These are phyloP conservation scores for Exocentrus adspersus DNA, from an alignment of 2,888 invertebrate genomes.

Conservation along the genomic window DNA sequence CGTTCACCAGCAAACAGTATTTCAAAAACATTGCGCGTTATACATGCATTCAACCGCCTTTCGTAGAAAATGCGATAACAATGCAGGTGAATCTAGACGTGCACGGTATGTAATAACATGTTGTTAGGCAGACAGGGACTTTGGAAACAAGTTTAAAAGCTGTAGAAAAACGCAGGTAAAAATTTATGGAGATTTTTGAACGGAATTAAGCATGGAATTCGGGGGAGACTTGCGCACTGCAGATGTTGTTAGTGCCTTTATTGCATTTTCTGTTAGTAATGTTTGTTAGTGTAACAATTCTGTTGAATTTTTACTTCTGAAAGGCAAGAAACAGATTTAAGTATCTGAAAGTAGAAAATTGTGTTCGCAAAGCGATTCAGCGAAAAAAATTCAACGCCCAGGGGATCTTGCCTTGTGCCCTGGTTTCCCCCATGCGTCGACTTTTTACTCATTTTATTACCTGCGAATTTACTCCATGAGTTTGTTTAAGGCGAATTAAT, in stretches of 20 bases:
- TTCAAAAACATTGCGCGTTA: slow-evolving; percentile 49
- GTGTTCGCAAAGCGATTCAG: no score
- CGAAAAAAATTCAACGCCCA: no score
- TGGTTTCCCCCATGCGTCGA: slow-evolving; percentile 16
- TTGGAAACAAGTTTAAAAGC: not conserved
- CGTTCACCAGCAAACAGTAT: not conserved
- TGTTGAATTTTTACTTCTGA: no score
- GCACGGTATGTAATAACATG: slow-evolving; percentile 26
- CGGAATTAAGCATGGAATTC: not conserved
- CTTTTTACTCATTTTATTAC: slow-evolving; percentile 37
- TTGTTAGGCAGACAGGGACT: not conserved
- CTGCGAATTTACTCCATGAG: slow-evolving; percentile 44
- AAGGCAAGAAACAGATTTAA: no score
- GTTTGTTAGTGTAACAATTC: no score
- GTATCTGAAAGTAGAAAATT: no score
- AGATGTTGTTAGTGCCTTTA: no score
- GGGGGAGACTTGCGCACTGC: not conserved
- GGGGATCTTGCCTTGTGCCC: not conserved
- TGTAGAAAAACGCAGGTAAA: not conserved
- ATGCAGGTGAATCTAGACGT: slow-evolving; percentile 26
- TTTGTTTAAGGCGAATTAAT: slow-evolving; percentile 55
- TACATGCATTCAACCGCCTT: slow-evolving; percentile 47
- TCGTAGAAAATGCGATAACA: slow-evolving; percentile 18
- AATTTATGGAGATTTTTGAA: not conserved
- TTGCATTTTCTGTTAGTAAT: no score